A percentile compares a stretch with the other conserved stretches of the same genome.
These are phyloP conservation scores for Drosophila atroscutellata DNA, from an alignment of 2,888 invertebrate genomes.

Conservation along the genomic window DNA sequence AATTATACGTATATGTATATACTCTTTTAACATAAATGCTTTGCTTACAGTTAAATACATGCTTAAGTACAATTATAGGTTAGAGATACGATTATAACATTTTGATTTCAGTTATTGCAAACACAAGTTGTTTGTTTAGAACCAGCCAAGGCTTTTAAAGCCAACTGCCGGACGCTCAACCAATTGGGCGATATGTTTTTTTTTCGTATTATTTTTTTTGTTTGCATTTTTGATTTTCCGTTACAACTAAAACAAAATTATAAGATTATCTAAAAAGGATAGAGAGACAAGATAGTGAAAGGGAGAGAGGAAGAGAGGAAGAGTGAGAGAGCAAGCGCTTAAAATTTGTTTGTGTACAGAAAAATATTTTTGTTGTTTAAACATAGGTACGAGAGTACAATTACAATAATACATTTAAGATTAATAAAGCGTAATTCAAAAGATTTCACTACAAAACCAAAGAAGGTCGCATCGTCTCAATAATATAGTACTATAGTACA, in stretches of 20 bases:
- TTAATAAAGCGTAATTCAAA: slow-evolving; percentile 80
- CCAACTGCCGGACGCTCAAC: slow-evolving; percentile 40
- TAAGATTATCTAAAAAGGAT: slow-evolving; percentile 51
- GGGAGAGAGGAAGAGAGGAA: slow-evolving; percentile 17
- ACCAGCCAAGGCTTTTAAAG: slow-evolving; percentile 61
- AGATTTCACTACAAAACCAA: slow-evolving; percentile 73
- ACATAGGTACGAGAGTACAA: slow-evolving; percentile 66
- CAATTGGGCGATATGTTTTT: slow-evolving; percentile 68
- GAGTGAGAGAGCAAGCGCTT: slow-evolving; percentile 41
- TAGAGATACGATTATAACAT: slow-evolving; percentile 53
- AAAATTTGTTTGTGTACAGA: slow-evolving; percentile 54
- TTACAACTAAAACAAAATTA: slow-evolving; percentile 42
- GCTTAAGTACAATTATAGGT: slow-evolving; percentile 45
- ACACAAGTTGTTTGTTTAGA: slow-evolving; percentile 36
- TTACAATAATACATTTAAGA: slow-evolving; percentile 70
- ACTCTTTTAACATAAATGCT: slow-evolving; percentile 70
- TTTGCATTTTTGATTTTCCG: slow-evolving; percentile 55
- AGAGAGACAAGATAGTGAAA: slow-evolving; percentile 13
- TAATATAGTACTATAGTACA: slow-evolving; percentile 49
- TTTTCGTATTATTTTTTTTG: slow-evolving; percentile 31
- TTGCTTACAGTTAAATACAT: slow-evolving; percentile 57
- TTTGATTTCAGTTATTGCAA: slow-evolving; percentile 66
- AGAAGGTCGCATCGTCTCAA: slow-evolving; percentile 52
- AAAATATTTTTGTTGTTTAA: slow-evolving; percentile 38
- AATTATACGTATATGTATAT: slow-evolving; percentile 3